Conservation (phyloP, 2,797 vertebrate genomes). For the Danio jaintianensis region DNA sequence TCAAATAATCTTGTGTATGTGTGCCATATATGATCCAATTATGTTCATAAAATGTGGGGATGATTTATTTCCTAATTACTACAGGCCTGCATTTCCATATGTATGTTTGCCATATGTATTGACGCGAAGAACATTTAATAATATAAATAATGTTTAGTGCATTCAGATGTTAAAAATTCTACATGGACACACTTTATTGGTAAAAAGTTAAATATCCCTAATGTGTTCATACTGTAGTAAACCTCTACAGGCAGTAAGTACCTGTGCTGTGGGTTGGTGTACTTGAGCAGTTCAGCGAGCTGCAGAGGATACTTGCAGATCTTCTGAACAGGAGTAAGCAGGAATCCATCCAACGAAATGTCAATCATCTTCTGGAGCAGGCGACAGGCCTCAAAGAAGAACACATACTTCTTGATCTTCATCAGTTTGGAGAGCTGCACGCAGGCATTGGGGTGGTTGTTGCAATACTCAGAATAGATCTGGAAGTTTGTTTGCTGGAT, state of each 20-base stretch:
- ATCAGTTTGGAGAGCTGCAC: constrained; percentile 89
- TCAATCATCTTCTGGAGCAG: constrained; percentile 96
- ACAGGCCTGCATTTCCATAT: background rate
- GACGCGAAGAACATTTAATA: no score
- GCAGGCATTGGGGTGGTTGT: constrained; percentile 96
- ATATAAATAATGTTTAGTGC: no score
- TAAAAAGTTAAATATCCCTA: background rate
- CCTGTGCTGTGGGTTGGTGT: constrained; percentile 95
- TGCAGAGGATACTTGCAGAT: constrained; percentile 98
- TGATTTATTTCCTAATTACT: background rate
- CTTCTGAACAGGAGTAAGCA: constrained; percentile 96
- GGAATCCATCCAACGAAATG: constrained; percentile 94
- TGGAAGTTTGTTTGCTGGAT: constrained; percentile 94
- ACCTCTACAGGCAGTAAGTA: constrained; percentile 65
- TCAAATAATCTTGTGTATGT: no score
- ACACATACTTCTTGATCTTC: constrained; percentile 94
- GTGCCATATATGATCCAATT: no score
- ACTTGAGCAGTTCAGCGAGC: constrained; percentile 93
- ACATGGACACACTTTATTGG: no score
- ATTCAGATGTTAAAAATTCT: no score
- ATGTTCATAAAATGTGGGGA: background rate
- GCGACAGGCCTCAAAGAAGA: constrained; percentile 96
- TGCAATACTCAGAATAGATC: constrained; percentile 98
- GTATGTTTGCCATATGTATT: background rate
- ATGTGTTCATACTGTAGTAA: background rate